Base-by-base conservation (phyloP, 2,888 invertebrate genomes). In the Ophion ellenae region DNA sequence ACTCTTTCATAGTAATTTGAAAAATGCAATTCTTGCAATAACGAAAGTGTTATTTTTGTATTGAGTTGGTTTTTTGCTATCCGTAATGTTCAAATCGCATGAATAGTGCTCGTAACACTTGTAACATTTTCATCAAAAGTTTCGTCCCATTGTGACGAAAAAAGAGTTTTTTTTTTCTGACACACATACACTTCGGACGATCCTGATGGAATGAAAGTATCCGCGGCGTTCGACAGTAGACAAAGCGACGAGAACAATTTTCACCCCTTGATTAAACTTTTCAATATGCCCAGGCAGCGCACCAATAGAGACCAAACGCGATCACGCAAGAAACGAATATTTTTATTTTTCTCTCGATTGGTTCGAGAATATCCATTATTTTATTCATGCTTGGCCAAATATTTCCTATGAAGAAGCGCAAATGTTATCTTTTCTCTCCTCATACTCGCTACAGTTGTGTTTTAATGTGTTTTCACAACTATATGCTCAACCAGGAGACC, bases 381-480 rank as follows among this genome's bases (percentile, higher is more conserved):
- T 45, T 74, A 63, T 75, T 75, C 10, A 63, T 74, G 24, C 45
- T 64, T 24, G 20, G 7, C 24, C 61, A 14, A 24, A n/a, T 32
- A 40, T 53, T 45, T 4, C 17, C 32, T 64, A 28, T 10, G 47
- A 61, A 36, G 20, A 32, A 20, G 11, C 1, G 28, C 11, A 66
- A 77, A 67, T 66, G 64, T 53, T 67, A 32, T 67, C 36, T 40
- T 66, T 70, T 70, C 40, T n/a, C 24, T 28, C 47, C 10, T 36
- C 40, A 20, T 59, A 24, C 40, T 76, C 70, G 70, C n/a, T 64
- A 70, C 53, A 57, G 74, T 53, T 79, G 61, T 76, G 28, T 75
- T 79, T 59, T 28, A 63, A 32, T 80, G 80, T 70, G 70, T 76
- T 77, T 77, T 53, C 28, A 78, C 61, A 57, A 78, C 61, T 11